Conservation (phyloP, 2,888 invertebrate species). For the Uloborus plumipes region DNA sequence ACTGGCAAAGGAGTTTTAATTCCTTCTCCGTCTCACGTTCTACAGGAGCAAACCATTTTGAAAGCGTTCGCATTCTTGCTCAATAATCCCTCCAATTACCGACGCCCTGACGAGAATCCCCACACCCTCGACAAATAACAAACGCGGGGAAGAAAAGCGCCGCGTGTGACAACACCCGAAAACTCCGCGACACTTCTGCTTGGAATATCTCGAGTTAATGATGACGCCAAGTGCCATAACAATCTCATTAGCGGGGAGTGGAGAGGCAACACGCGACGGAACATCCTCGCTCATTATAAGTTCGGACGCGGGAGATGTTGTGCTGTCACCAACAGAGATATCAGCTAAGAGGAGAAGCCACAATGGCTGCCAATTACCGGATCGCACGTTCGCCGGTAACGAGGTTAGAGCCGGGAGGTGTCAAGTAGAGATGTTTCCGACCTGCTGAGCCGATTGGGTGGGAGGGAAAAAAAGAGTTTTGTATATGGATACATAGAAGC, state of each 20-base stretch:
- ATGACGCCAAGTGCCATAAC: slow-evolving; percentile 55
- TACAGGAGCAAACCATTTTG: no score
- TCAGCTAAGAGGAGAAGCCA: slow-evolving; percentile 17
- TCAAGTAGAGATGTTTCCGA: slow-evolving; percentile 49
- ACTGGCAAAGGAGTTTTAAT: no score
- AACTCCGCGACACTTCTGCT: slow-evolving; percentile 10
- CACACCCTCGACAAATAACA: no score
- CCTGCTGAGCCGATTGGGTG: slow-evolving; percentile 29
- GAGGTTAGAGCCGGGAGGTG: slow-evolving; percentile 52
- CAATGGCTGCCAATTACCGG: slow-evolving; percentile 56
- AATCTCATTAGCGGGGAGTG: slow-evolving; percentile 54
- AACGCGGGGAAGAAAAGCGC: no score
- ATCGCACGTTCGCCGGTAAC: slow-evolving; percentile 44
- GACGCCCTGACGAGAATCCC: no score
- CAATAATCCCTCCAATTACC: no score
- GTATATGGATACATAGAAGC: no score
- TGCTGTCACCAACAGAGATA: slow-evolving; percentile 50
- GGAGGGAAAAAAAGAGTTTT: no score
- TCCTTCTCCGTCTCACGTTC: no score
- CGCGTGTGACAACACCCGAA: no score
- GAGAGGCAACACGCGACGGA: slow-evolving; percentile 21
- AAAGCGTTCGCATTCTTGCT: no score
- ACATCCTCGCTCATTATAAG: slow-evolving; percentile 41
- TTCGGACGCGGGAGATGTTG: slow-evolving; percentile 17
- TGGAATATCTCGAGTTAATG: slow-evolving; percentile 49